Percentiles rank a stretch among this genome's conserved stretches.
phyloP scores from a whole-genome alignment of 2,888 invertebrate genomes.

The Slavum lentiscoides region DNA sequence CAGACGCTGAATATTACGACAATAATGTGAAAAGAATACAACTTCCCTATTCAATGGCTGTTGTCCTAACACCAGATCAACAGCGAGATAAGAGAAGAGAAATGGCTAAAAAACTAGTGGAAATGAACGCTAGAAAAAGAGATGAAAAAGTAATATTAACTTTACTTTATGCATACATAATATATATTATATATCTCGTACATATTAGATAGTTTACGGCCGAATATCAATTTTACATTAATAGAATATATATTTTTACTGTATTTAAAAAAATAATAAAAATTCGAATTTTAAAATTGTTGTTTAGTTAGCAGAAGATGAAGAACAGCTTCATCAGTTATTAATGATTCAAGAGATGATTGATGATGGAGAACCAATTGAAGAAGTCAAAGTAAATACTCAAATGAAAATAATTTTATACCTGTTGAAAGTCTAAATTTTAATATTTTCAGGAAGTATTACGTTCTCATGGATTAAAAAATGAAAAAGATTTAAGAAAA shows the following conservation, averaged over 20 bases:
- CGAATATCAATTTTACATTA: too few relatives aligned
- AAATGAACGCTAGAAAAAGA: conserved; percentile 86
- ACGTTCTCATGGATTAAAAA: conserved; percentile 74
- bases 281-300: conserved; percentile 18
- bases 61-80: conserved; percentile 72
- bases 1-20: conserved; percentile 79
- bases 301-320: conserved; percentile 77
- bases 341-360: conserved; percentile 75
- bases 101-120: conserved; percentile 79
- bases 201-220: too few relatives aligned
- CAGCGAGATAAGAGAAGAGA: conserved; percentile 86
- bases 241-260: too few relatives aligned
- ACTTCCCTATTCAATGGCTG: conserved; percentile 74
- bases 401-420: not conserved
- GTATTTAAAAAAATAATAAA: not conserved
- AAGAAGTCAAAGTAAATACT: conserved; percentile 64
- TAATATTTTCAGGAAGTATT: conserved; percentile 67
- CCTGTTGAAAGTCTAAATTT: conserved; percentile 29
- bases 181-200: too few relatives aligned
- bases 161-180: not conserved
- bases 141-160: conserved; percentile 70
- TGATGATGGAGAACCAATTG: conserved; percentile 72
- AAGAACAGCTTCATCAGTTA: conserved; percentile 79
- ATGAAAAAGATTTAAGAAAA: conserved; percentile 78
- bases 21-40: conserved; percentile 82